Percentiles rank a stretch among this genome's conserved stretches.
These are phyloP conservation scores for Vulpes vulpes DNA, from an alignment of 2,113 vertebrate species.

Conservation along the genomic window DNA sequence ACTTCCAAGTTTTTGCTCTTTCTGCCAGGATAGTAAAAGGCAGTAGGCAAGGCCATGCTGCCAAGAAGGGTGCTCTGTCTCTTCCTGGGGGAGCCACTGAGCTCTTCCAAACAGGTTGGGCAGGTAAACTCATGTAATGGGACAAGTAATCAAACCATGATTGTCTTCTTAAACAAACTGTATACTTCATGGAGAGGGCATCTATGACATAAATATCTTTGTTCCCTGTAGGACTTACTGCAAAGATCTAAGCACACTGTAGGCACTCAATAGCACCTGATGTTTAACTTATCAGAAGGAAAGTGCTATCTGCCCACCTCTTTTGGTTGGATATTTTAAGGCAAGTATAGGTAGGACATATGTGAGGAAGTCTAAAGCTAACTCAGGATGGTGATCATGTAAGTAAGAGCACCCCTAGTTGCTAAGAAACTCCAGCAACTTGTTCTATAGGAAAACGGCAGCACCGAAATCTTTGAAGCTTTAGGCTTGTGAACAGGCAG, in stretches of 20 bases:
- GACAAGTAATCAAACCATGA: neutral
- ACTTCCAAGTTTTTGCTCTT: neutral
- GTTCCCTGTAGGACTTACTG: neutral
- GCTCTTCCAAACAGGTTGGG: neutral
- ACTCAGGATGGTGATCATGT: neutral
- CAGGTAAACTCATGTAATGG: neutral
- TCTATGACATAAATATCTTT: constrained; percentile 15
- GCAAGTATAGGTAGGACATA: neutral
- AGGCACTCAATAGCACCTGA: neutral
- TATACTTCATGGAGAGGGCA: neutral
- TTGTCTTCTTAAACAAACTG: neutral
- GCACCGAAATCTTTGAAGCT: neutral
- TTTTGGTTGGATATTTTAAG: constrained; percentile 26
- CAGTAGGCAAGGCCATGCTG: neutral
- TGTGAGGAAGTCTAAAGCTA: neutral
- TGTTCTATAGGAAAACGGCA: neutral
- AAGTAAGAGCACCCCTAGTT: neutral
- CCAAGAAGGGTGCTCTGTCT: constrained; percentile 21
- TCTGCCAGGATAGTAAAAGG: neutral
- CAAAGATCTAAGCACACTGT: neutral
- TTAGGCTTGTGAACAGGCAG: neutral
- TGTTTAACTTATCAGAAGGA: neutral
- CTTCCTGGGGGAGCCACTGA: neutral
- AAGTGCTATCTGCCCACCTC: neutral
- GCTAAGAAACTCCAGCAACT: neutral